These are phyloP conservation scores for Nilaparvata lugens DNA, from an alignment of 1,140 invertebrate species.

Conservation along the genomic window DNA sequence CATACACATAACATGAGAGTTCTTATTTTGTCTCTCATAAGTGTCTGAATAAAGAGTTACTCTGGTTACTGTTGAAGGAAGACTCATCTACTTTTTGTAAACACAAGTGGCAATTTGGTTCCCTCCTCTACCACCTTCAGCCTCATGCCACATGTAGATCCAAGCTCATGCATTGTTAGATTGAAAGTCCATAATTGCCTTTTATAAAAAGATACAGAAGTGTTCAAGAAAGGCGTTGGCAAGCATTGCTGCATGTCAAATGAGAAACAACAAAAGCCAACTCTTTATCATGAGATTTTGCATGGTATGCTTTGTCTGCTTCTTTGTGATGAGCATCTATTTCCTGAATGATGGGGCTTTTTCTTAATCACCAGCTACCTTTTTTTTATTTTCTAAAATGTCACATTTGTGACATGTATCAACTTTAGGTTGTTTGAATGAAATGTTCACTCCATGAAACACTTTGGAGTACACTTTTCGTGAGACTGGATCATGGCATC, in stretches of 20 bases:
- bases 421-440: constrained; percentile 1
- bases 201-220: constrained; percentile 17
- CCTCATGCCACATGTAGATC: background rate
- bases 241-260: constrained; percentile 20
- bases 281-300: background rate
- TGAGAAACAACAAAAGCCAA: background rate
- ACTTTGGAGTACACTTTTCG: background rate
- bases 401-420: background rate
- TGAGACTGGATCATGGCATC: background rate
- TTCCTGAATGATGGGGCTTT: background rate
- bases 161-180: constrained; percentile 3
- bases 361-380: background rate
- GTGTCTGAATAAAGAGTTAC: constrained; percentile 14
- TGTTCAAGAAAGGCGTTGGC: constrained; percentile 10
- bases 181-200: constrained; percentile 13
- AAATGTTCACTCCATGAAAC: background rate
- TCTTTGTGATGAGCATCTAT: background rate
- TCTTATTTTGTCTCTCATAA: constrained; percentile 14
- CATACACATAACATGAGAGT: constrained; percentile 7
- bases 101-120: constrained; percentile 8
- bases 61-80: constrained; percentile 2
- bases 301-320: background rate
- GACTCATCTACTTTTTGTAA: background rate
- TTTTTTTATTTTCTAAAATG: background rate
- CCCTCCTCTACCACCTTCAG: background rate